These are phyloP conservation scores for Manis crassicaudata DNA, from an alignment of 2,797 vertebrate species.

Conservation along the genomic window DNA sequence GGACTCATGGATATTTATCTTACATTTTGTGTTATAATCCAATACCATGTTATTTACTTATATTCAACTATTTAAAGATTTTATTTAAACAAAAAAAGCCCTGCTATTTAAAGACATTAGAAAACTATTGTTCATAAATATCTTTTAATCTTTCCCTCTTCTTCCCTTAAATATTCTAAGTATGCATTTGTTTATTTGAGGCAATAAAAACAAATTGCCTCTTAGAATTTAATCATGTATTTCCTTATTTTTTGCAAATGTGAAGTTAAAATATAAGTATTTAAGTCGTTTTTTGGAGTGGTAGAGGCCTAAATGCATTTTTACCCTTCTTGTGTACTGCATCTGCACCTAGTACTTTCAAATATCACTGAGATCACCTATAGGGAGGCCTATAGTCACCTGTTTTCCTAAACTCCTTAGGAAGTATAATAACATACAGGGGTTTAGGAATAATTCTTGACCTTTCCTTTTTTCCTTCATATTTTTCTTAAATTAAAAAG, in stretches of 20 bases:
- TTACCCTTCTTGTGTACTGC: background rate
- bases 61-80: slow-evolving; percentile 19
- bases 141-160: background rate
- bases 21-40: background rate
- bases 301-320: background rate
- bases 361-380: background rate
- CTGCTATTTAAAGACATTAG: background rate
- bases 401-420: background rate
- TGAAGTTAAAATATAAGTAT: slow-evolving; percentile 29
- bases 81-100: slow-evolving; percentile 10
- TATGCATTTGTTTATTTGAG: background rate
- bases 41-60: background rate
- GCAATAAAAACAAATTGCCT: background rate
- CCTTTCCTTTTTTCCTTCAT: background rate
- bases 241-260: background rate
- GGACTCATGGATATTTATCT: slow-evolving; percentile 7
- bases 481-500: slow-evolving; percentile 25
- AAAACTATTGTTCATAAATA: background rate
- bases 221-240: background rate
- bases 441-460: background rate
- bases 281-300: background rate
- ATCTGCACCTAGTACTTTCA: background rate
- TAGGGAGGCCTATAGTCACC: background rate
- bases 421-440: background rate
- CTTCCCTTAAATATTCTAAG: background rate